A percentile compares a stretch with the other conserved stretches of the same genome.
phyloP scores from a whole-genome alignment of 2,113 vertebrate species.

The Thryonomys swinderianus region DNA sequence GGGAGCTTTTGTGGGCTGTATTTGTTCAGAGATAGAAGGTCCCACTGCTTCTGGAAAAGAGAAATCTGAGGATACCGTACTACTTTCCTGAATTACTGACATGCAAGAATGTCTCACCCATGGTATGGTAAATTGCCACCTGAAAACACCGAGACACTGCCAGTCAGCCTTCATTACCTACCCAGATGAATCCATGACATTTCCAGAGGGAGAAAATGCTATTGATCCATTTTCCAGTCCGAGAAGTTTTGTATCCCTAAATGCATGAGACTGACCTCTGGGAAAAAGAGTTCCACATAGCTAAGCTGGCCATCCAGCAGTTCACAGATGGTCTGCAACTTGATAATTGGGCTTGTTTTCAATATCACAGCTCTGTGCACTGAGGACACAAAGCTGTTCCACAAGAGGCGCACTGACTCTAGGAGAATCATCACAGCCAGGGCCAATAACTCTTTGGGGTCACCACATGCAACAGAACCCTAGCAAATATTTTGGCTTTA shows the following conservation, averaged over 20 bases:
- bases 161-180: background rate
- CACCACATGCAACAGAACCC: background rate
- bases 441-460: background rate
- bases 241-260: background rate
- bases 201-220: conserved; percentile 9
- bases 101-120: background rate
- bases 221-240: background rate
- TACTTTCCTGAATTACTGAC: background rate
- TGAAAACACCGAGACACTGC: background rate
- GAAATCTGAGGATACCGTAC: background rate
- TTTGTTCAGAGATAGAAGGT: background rate
- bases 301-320: background rate
- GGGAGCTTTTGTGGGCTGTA: background rate
- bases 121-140: background rate
- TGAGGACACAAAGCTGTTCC: background rate
- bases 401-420: background rate
- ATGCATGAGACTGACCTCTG: background rate
- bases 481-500: conserved; percentile 5
- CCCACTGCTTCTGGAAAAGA: background rate
- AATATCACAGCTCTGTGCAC: background rate
- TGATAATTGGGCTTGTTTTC: background rate
- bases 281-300: background rate
- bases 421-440: background rate
- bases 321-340: background rate
- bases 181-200: background rate